These are phyloP conservation scores for Lysandra bellargus DNA, from an alignment of 2,888 invertebrate species.

Conservation along the genomic window DNA sequence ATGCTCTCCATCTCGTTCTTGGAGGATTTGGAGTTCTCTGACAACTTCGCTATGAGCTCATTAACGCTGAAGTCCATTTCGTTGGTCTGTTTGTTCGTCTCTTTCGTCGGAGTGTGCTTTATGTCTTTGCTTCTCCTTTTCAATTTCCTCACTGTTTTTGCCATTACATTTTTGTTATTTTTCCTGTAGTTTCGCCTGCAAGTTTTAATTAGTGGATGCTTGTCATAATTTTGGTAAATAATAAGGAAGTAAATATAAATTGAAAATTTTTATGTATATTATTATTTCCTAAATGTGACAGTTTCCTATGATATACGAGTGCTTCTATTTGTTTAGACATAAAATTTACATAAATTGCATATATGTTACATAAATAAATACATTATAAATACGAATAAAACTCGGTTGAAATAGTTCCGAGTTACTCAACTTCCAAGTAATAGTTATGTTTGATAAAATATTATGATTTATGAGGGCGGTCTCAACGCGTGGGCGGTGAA, in stretches of 20 bases:
- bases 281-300: background rate
- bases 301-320: background rate
- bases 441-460: background rate
- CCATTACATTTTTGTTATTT: conserved; percentile 82
- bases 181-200: conserved; percentile 14
- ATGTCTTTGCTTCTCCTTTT: conserved; percentile 80
- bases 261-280: background rate
- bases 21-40: conserved; percentile 70
- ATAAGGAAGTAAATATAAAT: background rate
- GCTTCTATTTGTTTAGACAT: background rate
- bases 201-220: conserved; percentile 7
- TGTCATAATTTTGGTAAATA: background rate
- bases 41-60: conserved; percentile 70
- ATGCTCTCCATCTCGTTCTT: conserved; percentile 72
- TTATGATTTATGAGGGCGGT: background rate
- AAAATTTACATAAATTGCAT: background rate
- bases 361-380: background rate
- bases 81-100: conserved; percentile 9
- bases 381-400: background rate
- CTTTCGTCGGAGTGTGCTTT: conserved; percentile 56
- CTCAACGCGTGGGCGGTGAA: background rate
- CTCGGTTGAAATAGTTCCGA: background rate
- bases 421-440: background rate
- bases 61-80: conserved; percentile 68
- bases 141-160: conserved; percentile 85